Percentiles rank a stretch among this genome's conserved stretches.
These are phyloP conservation scores for Hyla sarda DNA, from an alignment of 2,113 vertebrate genomes.

Conservation along the genomic window DNA sequence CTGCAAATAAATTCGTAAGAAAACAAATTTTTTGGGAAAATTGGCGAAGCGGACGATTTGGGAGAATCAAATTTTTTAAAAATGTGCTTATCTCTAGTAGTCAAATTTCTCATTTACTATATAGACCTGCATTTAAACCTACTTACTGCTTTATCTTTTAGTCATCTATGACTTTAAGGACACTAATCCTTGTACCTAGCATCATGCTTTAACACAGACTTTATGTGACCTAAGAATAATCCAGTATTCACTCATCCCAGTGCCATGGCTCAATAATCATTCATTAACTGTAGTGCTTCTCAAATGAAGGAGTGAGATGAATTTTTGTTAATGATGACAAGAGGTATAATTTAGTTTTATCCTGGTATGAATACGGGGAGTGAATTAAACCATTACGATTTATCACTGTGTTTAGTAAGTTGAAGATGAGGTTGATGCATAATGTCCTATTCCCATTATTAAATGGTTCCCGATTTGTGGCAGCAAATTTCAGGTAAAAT, in stretches of 20 bases:
- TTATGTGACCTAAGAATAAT: slow-evolving; percentile 78
- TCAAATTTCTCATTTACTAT: too few relatives aligned
- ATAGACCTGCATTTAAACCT: too few relatives aligned
- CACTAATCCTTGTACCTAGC: neutral
- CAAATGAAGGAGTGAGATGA: slow-evolving; percentile 76
- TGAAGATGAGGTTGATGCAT: slow-evolving; percentile 9
- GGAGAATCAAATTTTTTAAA: too few relatives aligned
- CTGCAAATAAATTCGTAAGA: too few relatives aligned
- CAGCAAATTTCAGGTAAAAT: slow-evolving; percentile 32
- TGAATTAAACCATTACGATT: slow-evolving; percentile 45
- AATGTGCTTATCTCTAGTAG: too few relatives aligned
- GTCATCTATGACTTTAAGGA: neutral
- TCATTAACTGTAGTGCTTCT: slow-evolving; percentile 79
- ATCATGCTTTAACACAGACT: slow-evolving; percentile 69
- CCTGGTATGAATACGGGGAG: slow-evolving; percentile 58
- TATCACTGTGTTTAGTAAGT: slow-evolving; percentile 38
- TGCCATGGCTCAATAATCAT: slow-evolving; percentile 79
- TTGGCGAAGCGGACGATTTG: too few relatives aligned
- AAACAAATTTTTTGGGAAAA: too few relatives aligned
- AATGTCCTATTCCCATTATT: slow-evolving; percentile 19
- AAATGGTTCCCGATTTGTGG: slow-evolving; percentile 3
- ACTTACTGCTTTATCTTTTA: neutral
- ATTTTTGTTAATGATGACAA: slow-evolving; percentile 81
- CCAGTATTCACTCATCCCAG: slow-evolving; percentile 77
- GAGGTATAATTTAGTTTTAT: slow-evolving; percentile 79